Evolutionary conservation across 2,113 vertebrate species (phyloP).

Genomic region (Oreochromis niloticus): DNA sequence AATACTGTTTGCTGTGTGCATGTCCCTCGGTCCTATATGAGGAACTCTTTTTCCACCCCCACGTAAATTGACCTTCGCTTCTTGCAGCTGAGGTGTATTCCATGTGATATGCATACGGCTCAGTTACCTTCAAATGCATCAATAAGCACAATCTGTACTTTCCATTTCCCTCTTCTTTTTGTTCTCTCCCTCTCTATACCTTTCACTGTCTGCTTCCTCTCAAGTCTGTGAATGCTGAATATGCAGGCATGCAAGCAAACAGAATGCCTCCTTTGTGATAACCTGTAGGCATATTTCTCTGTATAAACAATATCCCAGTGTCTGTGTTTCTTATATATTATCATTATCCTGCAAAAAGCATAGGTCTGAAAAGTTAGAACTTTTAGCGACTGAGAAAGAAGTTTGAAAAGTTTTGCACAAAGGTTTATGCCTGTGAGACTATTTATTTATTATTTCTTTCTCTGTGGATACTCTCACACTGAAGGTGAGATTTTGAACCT

Average conservation of each 20-base stretch:
- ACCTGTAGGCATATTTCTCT: not conserved
- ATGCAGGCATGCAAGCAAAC: not conserved
- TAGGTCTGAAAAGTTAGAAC: not conserved
- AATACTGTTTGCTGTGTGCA: not conserved
- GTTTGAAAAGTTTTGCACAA: not conserved
- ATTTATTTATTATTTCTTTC: not conserved
- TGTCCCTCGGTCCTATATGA: not conserved
- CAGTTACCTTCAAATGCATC: slow-evolving; percentile 20
- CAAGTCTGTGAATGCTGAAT: slow-evolving; percentile 14
- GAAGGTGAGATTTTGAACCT: not conserved
- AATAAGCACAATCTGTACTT: not conserved
- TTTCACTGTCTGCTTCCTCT: not conserved
- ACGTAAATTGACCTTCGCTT: slow-evolving; percentile 6
- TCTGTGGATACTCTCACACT: not conserved
- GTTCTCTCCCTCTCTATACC: not conserved
- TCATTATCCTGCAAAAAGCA: slow-evolving; percentile 10
- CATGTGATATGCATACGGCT: not conserved
- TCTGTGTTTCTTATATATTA: not conserved
- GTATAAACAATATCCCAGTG: slow-evolving; percentile 22
- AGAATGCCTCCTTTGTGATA: slow-evolving; percentile 46
- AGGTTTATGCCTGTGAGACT: not conserved
- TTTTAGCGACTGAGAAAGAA: not conserved
- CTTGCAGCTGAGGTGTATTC: not conserved
- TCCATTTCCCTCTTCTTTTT: not conserved
- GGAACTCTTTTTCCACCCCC: not conserved